Conservation (phyloP, 2,113 vertebrate genomes). For the Rhinogobius similis region DNA sequence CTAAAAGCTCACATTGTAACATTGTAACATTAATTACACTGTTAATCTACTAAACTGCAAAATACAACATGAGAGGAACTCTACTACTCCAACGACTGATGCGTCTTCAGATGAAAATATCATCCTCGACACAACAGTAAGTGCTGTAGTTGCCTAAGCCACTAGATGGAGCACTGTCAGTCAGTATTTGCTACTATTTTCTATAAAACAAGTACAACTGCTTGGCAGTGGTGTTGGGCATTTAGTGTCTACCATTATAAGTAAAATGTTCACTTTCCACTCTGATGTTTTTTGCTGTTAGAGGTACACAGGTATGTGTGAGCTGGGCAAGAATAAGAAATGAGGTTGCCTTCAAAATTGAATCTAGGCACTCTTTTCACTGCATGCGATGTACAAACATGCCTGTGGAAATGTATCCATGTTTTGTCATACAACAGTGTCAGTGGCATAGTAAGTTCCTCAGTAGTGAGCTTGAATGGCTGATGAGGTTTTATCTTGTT, state of each 20-base stretch:
- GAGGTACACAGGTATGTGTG: constrained; percentile 28
- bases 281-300: constrained; percentile 38
- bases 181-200: constrained; percentile 31
- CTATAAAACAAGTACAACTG: constrained; percentile 55
- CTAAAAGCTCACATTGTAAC: constrained; percentile 52
- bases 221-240: constrained; percentile 65
- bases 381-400: constrained; percentile 65
- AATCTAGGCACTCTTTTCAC: constrained; percentile 60
- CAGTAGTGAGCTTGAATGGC: constrained; percentile 49
- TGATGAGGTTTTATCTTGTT: constrained; percentile 66
- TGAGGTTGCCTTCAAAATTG: constrained; percentile 59
- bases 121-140: constrained; percentile 59
- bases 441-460: constrained; percentile 52
- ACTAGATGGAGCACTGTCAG: constrained; percentile 56
- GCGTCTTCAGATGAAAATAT: constrained; percentile 51
- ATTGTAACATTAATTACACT: constrained; percentile 43
- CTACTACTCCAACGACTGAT: constrained; percentile 38
- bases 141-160: constrained; percentile 44
- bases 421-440: constrained; percentile 27
- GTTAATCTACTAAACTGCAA: constrained; percentile 49
- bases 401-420: constrained; percentile 48
- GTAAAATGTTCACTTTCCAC: constrained; percentile 13
- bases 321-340: constrained; percentile 40
- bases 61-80: constrained; percentile 56
- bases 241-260: constrained; percentile 28